phyloP scores from a whole-genome alignment of 2,888 invertebrate species.

The Zootermopsis nevadensis region DNA sequence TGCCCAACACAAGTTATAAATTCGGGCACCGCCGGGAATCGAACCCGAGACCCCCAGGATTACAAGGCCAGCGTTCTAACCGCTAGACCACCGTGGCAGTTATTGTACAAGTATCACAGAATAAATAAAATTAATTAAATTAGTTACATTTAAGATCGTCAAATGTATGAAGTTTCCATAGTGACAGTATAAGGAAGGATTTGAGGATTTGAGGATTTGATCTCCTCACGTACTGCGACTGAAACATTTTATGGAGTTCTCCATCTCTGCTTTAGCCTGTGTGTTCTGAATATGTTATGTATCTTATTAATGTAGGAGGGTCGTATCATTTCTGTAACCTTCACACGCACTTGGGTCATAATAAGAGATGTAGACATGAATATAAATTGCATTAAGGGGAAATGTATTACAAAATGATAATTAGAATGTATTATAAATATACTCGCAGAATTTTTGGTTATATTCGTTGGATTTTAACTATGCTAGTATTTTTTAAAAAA shows the following conservation, averaged over 20 bases:
- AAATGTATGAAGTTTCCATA: no score
- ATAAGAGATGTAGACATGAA: neutral
- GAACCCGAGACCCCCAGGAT: no score
- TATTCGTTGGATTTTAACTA: neutral
- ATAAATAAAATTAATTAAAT: no score
- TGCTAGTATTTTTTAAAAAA: neutral
- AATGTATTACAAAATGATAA: neutral
- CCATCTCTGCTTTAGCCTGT: neutral
- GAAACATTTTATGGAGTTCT: neutral
- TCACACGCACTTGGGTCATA: neutral
- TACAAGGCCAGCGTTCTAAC: no score
- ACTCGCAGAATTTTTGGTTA: neutral
- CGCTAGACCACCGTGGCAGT: no score
- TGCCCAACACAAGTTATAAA: no score
- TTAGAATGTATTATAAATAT: neutral
- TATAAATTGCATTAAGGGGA: neutral
- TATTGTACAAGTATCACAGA: no score
- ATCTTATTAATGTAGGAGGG: neutral
- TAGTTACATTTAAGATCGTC: no score
- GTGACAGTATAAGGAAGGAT: no score
- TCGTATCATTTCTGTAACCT: neutral
- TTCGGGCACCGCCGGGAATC: no score
- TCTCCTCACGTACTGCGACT: neutral
- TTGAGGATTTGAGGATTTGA: no score
- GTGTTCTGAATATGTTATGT: conserved; percentile 10